Base-by-base conservation (phyloP, 2,113 vertebrate species). In the Cinclus cinclus region DNA sequence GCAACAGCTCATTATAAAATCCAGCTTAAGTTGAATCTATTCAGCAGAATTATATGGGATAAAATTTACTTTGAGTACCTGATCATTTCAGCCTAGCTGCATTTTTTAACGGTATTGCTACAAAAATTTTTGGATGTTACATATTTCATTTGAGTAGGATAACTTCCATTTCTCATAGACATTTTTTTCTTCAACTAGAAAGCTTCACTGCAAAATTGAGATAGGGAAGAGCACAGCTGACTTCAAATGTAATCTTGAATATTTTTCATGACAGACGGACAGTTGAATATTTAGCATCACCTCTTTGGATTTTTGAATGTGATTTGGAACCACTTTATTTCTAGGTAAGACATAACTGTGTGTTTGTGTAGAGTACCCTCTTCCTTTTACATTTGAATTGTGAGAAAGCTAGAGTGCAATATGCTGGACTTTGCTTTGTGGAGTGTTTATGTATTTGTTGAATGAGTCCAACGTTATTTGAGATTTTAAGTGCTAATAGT, bases 321-420 rank as follows among this genome's bases (percentile, higher is more conserved):
- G 92, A 95, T 91, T 93, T 73, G 92, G 92, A 95, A 75, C 67
- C 56, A 47, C 92, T 83, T 49, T 64, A 50, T 90, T 91, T 88
- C 83, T 89, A 97, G 97, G 97, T 97, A 96, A 97, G 96, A 90
- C 27, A 47, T 87, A 87, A 60, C 5, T 5, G 14, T 81, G 50
- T 83, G 24, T 73, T 70, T 59, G 11, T 82, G 30, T 93, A 60
- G 81, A 87, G 30, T 79, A 50, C 15, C 17, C 9, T 15, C 13
- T 89, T 77, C 75, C 22, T 83, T 81, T 81, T 68, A 10, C 35
- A 27, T 0, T 0, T 75, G 19, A 70, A 63, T 46, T 69, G 9
- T 44, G 55, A 71, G 39, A 90, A 83, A 37, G 62, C 63, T 63
- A 11, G 49, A 25, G n/a, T 79, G 21, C 28, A 74, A 12, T 63